These are phyloP conservation scores for Pica pica DNA, from an alignment of 2,113 vertebrate species.

Conservation along the genomic window DNA sequence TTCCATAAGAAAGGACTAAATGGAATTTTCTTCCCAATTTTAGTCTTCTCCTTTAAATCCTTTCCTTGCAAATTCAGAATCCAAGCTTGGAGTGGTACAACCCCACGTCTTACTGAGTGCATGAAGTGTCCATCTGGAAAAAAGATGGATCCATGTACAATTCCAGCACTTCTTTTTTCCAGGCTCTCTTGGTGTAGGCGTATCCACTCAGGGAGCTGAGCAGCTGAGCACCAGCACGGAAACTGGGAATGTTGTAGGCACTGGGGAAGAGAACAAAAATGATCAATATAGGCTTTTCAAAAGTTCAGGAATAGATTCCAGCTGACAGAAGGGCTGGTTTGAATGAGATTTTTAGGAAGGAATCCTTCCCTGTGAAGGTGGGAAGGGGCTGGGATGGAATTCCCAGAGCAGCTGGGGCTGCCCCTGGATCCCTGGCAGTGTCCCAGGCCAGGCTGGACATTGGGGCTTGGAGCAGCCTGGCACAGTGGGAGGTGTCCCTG, in stretches of 20 bases:
- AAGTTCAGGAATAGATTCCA: neutral
- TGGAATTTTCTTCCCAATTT: neutral
- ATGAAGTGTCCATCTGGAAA: conserved; percentile 93
- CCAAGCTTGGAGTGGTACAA: neutral
- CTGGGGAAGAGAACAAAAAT: conserved; percentile 55
- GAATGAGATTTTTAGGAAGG: neutral
- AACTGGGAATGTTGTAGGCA: conserved; percentile 93
- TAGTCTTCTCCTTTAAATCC: neutral
- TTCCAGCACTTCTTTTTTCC: conserved; percentile 94
- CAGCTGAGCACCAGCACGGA: conserved; percentile 87
- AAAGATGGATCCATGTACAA: conserved; percentile 93
- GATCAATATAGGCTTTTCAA: neutral
- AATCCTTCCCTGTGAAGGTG: neutral
- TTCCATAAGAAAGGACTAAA: neutral
- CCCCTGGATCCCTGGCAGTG: neutral
- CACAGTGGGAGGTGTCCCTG: neutral
- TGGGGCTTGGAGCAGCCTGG: neutral
- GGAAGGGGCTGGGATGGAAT: neutral
- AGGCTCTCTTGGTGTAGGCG: conserved; percentile 92
- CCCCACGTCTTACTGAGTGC: conserved; percentile 79
- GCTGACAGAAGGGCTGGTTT: neutral
- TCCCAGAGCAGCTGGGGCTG: neutral
- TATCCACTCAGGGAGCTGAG: conserved; percentile 95
- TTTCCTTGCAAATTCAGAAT: neutral
- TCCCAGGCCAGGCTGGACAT: neutral